phyloP scores from a whole-genome alignment of 2,113 vertebrate genomes.

The Pterocles burchelli region DNA sequence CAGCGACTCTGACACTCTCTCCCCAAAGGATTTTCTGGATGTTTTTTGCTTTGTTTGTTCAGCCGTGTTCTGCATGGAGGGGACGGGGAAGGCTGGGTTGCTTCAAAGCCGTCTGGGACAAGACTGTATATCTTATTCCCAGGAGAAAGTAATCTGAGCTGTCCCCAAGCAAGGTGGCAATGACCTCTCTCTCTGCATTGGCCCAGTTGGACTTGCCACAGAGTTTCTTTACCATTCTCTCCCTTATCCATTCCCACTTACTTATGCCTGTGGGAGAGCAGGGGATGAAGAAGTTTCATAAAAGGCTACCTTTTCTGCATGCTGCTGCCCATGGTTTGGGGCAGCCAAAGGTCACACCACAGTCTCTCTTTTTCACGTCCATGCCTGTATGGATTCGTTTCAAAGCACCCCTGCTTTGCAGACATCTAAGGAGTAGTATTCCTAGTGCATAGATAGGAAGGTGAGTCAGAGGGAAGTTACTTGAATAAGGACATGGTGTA shows the following conservation, averaged over 20 bases:
- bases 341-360: constrained; percentile 13
- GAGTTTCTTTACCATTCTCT: not conserved
- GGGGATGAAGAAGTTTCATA: not conserved
- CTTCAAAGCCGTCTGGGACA: not conserved
- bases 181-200: constrained; percentile 21
- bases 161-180: not conserved
- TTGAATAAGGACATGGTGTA: not conserved
- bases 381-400: not conserved
- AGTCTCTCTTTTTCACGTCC: not conserved
- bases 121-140: not conserved
- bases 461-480: constrained; percentile 3
- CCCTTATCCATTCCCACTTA: constrained; percentile 8
- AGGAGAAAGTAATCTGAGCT: constrained; percentile 3
- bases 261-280: not conserved
- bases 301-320: constrained; percentile 27
- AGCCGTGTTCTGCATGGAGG: not conserved
- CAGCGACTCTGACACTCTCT: not conserved
- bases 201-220: not conserved
- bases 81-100: not conserved
- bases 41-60: constrained; percentile 37
- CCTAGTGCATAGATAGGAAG: not conserved
- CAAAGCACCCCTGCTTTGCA: constrained; percentile 34
- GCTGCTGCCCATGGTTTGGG: constrained; percentile 7
- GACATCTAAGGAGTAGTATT: constrained; percentile 25
- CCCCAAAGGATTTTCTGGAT: constrained; percentile 35